Conservation (phyloP, 2,888 invertebrate species). For the Baccha elongata region DNA sequence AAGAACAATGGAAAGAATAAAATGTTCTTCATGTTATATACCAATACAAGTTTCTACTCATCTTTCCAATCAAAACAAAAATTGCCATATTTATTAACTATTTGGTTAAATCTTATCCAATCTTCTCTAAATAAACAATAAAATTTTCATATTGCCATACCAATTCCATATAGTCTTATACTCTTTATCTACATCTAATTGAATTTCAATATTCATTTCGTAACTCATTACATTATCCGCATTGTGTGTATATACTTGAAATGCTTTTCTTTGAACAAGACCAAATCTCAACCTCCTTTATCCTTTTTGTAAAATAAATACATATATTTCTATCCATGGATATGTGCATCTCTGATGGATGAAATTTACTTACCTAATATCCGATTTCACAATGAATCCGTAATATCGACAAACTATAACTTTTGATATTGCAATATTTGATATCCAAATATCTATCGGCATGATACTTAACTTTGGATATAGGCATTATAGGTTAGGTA, state of each 20-base stretch:
- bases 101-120: not conserved
- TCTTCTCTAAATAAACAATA: not conserved
- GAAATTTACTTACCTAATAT: slow-evolving; percentile 26
- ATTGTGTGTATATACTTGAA: slow-evolving; percentile 19
- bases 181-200: slow-evolving; percentile 1
- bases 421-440: slow-evolving; percentile 65
- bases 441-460: slow-evolving; percentile 45
- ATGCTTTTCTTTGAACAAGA: slow-evolving; percentile 29
- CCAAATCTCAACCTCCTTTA: slow-evolving; percentile 23
- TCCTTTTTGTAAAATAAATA: slow-evolving; percentile 19
- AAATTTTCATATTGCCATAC: not conserved
- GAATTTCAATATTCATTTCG: slow-evolving; percentile 45
- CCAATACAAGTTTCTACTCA: too few relatives aligned
- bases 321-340: not conserved
- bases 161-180: not conserved
- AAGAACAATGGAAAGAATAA: too few relatives aligned
- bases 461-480: slow-evolving; percentile 32
- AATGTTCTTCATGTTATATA: too few relatives aligned
- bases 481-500: too few relatives aligned
- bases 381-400: slow-evolving; percentile 55
- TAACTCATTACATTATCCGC: slow-evolving; percentile 52
- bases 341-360: slow-evolving; percentile 5
- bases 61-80: not conserved
- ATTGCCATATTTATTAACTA: not conserved
- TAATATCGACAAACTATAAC: slow-evolving; percentile 4